These are phyloP conservation scores for Xenopus tropicalis DNA, from an alignment of 2,113 vertebrate genomes.

Conservation along the genomic window DNA sequence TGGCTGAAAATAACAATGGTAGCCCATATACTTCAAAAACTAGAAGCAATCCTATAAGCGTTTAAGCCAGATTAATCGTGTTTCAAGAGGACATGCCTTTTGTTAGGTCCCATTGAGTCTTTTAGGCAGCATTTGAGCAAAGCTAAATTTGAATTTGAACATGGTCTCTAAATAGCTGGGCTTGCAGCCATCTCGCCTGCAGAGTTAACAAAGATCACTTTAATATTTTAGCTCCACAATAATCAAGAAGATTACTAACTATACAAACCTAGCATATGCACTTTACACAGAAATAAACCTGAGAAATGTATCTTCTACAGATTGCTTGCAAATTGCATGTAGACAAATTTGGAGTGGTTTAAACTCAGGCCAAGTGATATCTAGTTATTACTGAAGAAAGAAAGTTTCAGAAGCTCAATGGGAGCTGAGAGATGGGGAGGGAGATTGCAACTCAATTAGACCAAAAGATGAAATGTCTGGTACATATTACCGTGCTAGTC, in stretches of 20 bases:
- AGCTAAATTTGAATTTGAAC: too few relatives aligned
- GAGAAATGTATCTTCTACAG: neutral
- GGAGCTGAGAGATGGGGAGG: neutral
- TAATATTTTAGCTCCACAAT: neutral
- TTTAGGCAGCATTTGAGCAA: too few relatives aligned
- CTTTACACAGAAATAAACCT: neutral
- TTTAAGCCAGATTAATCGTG: too few relatives aligned
- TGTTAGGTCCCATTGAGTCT: too few relatives aligned
- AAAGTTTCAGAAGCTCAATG: slow-evolving; percentile 3
- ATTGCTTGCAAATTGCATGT: neutral
- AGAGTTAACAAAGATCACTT: neutral
- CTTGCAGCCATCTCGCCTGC: too few relatives aligned
- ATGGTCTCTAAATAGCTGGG: too few relatives aligned
- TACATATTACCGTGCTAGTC: neutral
- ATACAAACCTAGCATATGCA: neutral
- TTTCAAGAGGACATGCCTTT: too few relatives aligned
- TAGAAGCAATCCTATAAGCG: too few relatives aligned
- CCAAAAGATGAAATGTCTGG: slow-evolving; percentile 19
- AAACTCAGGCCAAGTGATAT: neutral
- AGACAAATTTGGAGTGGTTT: neutral
- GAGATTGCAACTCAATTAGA: slow-evolving; percentile 12
- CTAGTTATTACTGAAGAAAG: neutral
- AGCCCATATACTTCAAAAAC: too few relatives aligned
- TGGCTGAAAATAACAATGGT: too few relatives aligned
- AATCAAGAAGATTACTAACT: neutral